Percentiles rank a stretch among this genome's conserved stretches.
phyloP scores from a whole-genome alignment of 2,797 vertebrate genomes.

The Alcedo quadribrachys region DNA sequence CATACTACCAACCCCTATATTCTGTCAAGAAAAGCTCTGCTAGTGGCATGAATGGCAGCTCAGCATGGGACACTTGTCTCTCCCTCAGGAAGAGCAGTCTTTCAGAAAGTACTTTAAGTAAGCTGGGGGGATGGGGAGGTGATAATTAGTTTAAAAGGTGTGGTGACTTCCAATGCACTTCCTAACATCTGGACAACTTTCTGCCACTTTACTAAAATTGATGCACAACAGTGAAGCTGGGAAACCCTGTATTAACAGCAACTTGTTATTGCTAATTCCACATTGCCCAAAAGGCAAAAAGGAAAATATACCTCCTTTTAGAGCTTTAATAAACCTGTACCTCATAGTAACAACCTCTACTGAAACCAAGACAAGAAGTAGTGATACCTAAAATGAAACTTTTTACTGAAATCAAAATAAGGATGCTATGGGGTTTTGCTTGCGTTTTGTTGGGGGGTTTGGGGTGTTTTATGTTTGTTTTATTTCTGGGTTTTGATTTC shows the following conservation, averaged over 20 bases:
- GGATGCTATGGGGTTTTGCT: neutral
- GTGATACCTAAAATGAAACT: neutral
- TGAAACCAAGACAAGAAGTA: neutral
- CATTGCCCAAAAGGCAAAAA: neutral
- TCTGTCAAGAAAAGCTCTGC: neutral
- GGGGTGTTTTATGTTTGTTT: neutral
- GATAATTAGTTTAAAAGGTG: neutral
- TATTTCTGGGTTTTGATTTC: neutral
- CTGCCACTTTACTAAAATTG: neutral
- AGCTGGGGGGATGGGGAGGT: rapidly evolving
- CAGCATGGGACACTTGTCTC: neutral
- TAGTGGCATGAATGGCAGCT: neutral
- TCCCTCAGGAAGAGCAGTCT: neutral
- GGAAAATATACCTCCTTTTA: neutral
- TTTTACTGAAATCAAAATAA: neutral
- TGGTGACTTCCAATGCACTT: neutral
- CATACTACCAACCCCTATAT: neutral
- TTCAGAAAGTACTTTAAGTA: neutral
- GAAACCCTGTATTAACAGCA: neutral
- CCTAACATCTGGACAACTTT: neutral
- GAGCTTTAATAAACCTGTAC: neutral
- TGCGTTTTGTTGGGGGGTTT: neutral
- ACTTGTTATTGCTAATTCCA: neutral
- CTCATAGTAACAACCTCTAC: neutral
- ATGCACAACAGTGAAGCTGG: neutral